phyloP scores from a whole-genome alignment of 2,113 vertebrate species.

The Turdus rufiventris region DNA sequence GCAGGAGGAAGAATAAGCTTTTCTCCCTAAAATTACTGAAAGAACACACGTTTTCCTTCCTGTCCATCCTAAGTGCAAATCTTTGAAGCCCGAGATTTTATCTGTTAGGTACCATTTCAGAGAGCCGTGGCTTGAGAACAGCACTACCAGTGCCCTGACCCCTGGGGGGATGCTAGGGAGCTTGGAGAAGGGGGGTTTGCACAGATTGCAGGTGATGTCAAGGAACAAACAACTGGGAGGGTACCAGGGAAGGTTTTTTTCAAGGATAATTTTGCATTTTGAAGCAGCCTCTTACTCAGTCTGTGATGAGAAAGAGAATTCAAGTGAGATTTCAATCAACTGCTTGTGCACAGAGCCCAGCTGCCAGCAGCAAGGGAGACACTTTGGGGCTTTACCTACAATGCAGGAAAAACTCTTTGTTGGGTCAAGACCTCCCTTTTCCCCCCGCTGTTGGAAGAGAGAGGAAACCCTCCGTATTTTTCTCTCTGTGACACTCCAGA shows the following conservation, averaged over 20 bases:
- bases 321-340: neutral
- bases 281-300: neutral
- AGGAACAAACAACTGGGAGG: conserved; percentile 4
- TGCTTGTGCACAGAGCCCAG: neutral
- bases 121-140: neutral
- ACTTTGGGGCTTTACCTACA: neutral
- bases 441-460: neutral
- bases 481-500: neutral
- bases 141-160: neutral
- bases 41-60: neutral
- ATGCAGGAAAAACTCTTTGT: neutral
- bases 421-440: neutral
- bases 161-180: neutral
- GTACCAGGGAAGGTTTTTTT: neutral
- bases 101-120: neutral
- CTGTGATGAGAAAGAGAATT: neutral
- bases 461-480: neutral
- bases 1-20: conserved; percentile 17
- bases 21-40: neutral
- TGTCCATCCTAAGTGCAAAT: neutral
- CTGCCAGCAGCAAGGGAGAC: neutral
- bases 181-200: neutral
- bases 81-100: neutral
- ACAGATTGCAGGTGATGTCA: neutral
- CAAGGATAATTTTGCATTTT: conserved; percentile 37